phyloP scores from a whole-genome alignment of 2,888 invertebrate species.

The Latheticus oryzae region DNA sequence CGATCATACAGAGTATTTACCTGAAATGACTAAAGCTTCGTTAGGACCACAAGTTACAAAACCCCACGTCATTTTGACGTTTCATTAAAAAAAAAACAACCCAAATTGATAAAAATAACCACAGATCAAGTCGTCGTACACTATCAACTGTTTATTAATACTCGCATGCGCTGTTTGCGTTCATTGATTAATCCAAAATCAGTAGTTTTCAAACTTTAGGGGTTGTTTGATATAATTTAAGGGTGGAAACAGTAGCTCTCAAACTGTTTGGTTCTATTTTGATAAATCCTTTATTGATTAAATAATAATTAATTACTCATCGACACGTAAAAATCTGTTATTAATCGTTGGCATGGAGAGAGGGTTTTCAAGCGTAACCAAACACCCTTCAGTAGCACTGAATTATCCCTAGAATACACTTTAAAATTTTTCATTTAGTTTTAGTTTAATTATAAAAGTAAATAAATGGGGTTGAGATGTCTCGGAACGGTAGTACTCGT shows the following conservation, averaged over 20 bases:
- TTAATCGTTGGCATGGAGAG: conserved; percentile 63
- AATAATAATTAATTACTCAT: conserved; percentile 51
- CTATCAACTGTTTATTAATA: no score
- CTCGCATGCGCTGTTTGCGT: no score
- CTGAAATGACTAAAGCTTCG: conserved; percentile 93
- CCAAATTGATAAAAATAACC: no score
- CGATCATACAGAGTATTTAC: no score
- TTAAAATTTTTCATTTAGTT: background rate
- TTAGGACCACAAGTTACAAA: conserved; percentile 96
- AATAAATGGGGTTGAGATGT: conserved; percentile 42
- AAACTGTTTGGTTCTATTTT: no score
- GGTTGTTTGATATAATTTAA: no score
- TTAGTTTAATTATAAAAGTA: conserved; percentile 7
- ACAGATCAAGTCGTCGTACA: no score
- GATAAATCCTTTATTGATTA: no score
- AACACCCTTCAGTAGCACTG: conserved; percentile 29
- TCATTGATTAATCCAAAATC: no score
- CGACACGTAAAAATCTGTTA: conserved; percentile 58
- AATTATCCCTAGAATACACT: conserved; percentile 5
- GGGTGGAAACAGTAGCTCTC: no score
- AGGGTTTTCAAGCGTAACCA: conserved; percentile 49
- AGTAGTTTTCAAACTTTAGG: no score
- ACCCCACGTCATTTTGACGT: conserved; percentile 75
- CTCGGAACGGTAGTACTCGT: conserved; percentile 46
- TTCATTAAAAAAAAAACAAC: no score